A percentile compares a stretch with the other conserved stretches of the same genome.
These are phyloP conservation scores for Labia minor DNA, from an alignment of 2,888 invertebrate species.

Conservation along the genomic window DNA sequence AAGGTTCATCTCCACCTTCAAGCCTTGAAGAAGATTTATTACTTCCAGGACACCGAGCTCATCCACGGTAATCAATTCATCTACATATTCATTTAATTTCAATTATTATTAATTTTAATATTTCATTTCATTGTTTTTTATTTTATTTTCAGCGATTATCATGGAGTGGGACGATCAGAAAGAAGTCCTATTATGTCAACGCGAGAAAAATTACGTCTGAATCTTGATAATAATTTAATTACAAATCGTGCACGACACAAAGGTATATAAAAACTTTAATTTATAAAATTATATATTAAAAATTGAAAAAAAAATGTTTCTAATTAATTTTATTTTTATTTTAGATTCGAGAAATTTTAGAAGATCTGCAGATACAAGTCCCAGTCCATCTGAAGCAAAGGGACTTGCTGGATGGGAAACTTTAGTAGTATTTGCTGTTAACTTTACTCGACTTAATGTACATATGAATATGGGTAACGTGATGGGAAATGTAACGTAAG, in stretches of 20 bases:
- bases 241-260: background rate
- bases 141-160: constrained; percentile 20
- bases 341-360: constrained; percentile 22
- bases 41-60: background rate
- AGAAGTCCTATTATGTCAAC: constrained; percentile 28
- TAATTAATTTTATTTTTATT: background rate
- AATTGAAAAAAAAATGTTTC: background rate
- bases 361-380: constrained; percentile 35
- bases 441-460: constrained; percentile 90
- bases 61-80: background rate
- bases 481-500: constrained; percentile 90
- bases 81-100: background rate
- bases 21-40: constrained; percentile 26
- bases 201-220: constrained; percentile 47
- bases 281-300: constrained; percentile 1
- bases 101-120: background rate
- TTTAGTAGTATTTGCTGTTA: constrained; percentile 86
- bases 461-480: constrained; percentile 99
- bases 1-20: constrained; percentile 31
- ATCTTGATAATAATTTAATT: constrained; percentile 43
- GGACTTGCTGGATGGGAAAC: constrained; percentile 86
- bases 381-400: constrained; percentile 49
- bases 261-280: background rate
- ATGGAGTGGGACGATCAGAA: constrained; percentile 20
- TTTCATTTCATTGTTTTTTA: too few species aligned